phyloP scores from a whole-genome alignment of 64 coral and sea anemone species.

The Platygyra sinensis region DNA sequence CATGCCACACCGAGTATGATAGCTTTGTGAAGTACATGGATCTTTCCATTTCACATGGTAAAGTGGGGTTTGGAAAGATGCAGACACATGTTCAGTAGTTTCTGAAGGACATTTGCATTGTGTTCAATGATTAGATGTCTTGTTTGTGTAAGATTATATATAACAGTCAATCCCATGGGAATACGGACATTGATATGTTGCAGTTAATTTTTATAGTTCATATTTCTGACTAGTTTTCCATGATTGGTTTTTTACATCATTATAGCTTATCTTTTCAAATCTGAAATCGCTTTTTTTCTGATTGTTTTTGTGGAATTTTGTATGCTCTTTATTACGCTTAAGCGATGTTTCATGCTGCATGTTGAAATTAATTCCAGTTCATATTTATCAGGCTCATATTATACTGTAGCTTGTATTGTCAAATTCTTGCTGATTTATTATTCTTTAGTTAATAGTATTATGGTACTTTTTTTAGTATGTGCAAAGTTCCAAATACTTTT shows the following conservation, averaged over 20 bases:
- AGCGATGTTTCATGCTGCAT: neutral
- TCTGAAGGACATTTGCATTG: slow-evolving; percentile 29
- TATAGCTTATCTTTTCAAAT: neutral
- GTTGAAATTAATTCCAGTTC: slow-evolving; percentile 31
- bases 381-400: slow-evolving; percentile 5
- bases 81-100: slow-evolving; percentile 9
- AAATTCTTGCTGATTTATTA: slow-evolving; percentile 14
- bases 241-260: slow-evolving; percentile 29
- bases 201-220: slow-evolving; percentile 16
- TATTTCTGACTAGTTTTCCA: neutral
- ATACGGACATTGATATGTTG: neutral
- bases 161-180: too few species aligned
- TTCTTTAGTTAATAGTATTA: neutral
- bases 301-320: too few species aligned
- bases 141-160: too few species aligned
- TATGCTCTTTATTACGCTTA: neutral
- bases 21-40: slow-evolving; percentile 46
- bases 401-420: slow-evolving; percentile 6
- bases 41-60: slow-evolving; percentile 48
- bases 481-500: neutral
- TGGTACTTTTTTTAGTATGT: neutral
- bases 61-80: slow-evolving; percentile 66
- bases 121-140: neutral
- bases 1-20: slow-evolving; percentile 26
- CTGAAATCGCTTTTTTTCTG: neutral